A percentile compares a stretch with the other conserved stretches of the same genome.
These are phyloP conservation scores for Nematostella vectensis DNA, from an alignment of 92 coral and sea anemone genomes.

Conservation along the genomic window DNA sequence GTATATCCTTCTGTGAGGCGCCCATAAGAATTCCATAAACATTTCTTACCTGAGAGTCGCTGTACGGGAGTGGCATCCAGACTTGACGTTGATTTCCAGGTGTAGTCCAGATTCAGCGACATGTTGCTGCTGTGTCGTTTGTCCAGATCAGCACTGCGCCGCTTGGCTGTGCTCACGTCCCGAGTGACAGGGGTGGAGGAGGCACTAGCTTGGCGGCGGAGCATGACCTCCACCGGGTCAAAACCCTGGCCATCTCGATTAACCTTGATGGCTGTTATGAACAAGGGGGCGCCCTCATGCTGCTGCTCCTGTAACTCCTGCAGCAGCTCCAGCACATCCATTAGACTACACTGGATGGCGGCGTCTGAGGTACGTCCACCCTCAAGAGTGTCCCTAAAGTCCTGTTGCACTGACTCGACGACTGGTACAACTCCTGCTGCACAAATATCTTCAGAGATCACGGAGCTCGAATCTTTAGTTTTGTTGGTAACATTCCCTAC, in stretches of 20 bases:
- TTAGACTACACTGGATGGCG: slow-evolving; percentile 45
- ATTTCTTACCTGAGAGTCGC: too few relatives aligned
- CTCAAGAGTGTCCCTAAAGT: neutral
- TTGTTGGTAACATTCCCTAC: slow-evolving; percentile 20
- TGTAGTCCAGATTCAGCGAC: slow-evolving; percentile 24
- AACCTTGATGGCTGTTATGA: slow-evolving; percentile 31
- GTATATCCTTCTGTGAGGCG: too few relatives aligned
- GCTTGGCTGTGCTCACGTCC: slow-evolving; percentile 14
- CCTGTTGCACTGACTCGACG: neutral
- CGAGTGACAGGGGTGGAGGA: slow-evolving; percentile 25
- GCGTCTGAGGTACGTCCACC: slow-evolving; percentile 13
- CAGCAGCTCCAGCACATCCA: slow-evolving; percentile 19
- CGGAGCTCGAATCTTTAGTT: neutral
- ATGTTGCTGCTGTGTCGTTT: slow-evolving; percentile 25
- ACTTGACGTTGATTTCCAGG: slow-evolving; percentile 24
- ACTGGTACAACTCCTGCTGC: neutral
- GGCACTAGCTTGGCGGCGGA: slow-evolving; percentile 22
- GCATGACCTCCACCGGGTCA: slow-evolving; percentile 53
- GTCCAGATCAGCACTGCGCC: neutral
- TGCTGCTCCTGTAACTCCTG: slow-evolving; percentile 37
- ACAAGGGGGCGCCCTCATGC: slow-evolving; percentile 32
- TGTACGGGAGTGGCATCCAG: slow-evolving; percentile 14
- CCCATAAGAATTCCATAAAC: too few relatives aligned
- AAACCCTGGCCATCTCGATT: slow-evolving; percentile 42
- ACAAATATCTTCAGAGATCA: slow-evolving; percentile 1